Conservation (phyloP, 2,888 invertebrate species). For the Nomada flava region DNA sequence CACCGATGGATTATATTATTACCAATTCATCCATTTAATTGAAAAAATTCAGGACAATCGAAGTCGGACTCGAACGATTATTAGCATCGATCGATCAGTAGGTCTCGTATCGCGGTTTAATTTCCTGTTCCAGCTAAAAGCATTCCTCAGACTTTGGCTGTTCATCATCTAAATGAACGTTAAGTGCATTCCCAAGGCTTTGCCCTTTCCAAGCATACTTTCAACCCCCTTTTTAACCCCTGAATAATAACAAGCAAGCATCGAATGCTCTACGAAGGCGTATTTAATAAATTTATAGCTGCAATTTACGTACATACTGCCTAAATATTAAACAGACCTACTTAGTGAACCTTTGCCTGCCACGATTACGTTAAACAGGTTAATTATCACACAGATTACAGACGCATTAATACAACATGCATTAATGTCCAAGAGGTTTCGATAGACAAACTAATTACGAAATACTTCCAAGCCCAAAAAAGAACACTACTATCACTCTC, state of each 20-base stretch:
- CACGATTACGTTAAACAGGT: background rate
- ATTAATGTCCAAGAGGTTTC: too few species aligned
- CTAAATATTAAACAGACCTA: background rate
- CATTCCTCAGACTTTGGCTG: slow-evolving; percentile 19
- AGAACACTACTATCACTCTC: too few species aligned
- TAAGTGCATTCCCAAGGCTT: slow-evolving; percentile 29
- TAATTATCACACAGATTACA: background rate
- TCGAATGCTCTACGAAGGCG: background rate
- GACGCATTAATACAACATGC: background rate
- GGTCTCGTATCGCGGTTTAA: slow-evolving; percentile 54
- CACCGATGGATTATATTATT: background rate
- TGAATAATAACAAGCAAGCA: background rate
- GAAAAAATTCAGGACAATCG: slow-evolving; percentile 12
- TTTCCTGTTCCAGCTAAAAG: slow-evolving; percentile 60
- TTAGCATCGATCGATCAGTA: slow-evolving; percentile 32
- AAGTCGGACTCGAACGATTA: slow-evolving; percentile 36
- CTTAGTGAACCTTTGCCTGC: too few species aligned
- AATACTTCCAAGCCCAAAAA: too few species aligned
- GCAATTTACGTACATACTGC: background rate
- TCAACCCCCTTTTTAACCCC: background rate
- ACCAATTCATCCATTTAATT: slow-evolving; percentile 2
- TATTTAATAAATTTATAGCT: background rate
- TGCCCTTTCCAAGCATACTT: background rate
- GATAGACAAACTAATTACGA: too few species aligned
- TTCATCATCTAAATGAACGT: slow-evolving; percentile 40